Evolutionary conservation across 2,888 invertebrate species (phyloP).

Genomic region (Steinernema carpocapsae): DNA sequence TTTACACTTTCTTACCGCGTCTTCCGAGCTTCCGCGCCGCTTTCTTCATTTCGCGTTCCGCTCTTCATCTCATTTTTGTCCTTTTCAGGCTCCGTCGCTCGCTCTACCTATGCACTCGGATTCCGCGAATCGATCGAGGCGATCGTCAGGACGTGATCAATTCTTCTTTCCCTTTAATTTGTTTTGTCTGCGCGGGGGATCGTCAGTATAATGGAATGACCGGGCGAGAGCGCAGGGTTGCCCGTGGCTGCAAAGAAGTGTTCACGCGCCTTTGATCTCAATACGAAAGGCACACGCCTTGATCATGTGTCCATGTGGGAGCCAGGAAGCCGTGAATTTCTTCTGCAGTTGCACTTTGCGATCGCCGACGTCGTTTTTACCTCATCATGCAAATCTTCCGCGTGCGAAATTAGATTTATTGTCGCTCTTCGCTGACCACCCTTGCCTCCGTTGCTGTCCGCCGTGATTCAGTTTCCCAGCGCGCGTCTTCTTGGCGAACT

Average conservation of each 20-base stretch:
- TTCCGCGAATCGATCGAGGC: neutral
- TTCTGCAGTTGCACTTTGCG: neutral
- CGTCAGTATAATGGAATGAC: neutral
- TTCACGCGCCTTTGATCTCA: too few relatives aligned
- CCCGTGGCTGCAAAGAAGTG: neutral
- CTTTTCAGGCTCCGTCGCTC: neutral
- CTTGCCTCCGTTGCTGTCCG: conserved; percentile 2
- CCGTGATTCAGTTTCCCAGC: neutral
- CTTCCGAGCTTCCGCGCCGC: neutral
- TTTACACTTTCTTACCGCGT: conserved; percentile 15
- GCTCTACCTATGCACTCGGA: neutral
- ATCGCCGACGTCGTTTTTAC: neutral
- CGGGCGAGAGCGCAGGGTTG: neutral
- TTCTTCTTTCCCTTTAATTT: neutral
- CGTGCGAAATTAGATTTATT: conserved; percentile 19
- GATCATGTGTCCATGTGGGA: neutral
- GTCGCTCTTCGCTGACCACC: conserved; percentile 1
- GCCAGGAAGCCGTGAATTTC: too few relatives aligned
- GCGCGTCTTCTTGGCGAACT: neutral
- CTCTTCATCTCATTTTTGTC: neutral
- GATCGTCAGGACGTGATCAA: too few relatives aligned
- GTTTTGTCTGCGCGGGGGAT: neutral
- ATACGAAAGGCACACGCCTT: neutral
- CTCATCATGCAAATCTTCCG: neutral
- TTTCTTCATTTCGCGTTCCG: neutral